A percentile compares a stretch with the other conserved stretches of the same genome.
Conservation (phyloP, 2,888 invertebrate genomes). For the Phania funesta region DNA sequence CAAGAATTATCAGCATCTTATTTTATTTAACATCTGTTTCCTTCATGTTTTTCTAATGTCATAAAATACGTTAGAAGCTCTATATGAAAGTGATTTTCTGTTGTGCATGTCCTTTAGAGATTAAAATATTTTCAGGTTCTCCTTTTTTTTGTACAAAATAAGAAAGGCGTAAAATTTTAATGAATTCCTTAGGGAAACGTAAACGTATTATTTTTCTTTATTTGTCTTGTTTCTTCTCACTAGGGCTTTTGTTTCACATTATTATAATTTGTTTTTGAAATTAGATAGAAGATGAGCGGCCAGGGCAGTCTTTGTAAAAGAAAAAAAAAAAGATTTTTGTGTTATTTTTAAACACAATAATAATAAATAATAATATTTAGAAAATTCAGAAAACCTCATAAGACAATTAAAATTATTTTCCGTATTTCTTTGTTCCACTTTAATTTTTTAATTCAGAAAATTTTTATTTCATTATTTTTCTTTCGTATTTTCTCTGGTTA, state of each 20-base stretch:
- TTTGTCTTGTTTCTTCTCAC: neutral
- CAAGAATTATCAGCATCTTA: too few species aligned
- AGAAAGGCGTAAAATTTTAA: constrained; percentile 43
- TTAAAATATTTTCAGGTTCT: neutral
- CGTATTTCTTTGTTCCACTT: too few species aligned
- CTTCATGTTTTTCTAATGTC: neutral
- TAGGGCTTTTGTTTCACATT: neutral
- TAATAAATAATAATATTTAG: too few species aligned
- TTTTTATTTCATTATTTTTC: too few species aligned
- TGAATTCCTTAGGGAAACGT: constrained; percentile 27
- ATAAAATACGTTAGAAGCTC: neutral
- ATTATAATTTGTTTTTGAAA: constrained; percentile 25
- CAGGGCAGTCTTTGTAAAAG: too few species aligned
- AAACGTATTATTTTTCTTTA: constrained; percentile 17
- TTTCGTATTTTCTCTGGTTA: too few species aligned
- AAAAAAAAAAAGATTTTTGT: too few species aligned
- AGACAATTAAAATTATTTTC: too few species aligned
- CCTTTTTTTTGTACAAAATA: neutral
- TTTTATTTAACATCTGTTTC: neutral
- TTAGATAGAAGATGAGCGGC: neutral
- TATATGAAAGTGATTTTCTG: neutral
- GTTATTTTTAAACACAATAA: too few species aligned
- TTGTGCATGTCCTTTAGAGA: neutral
- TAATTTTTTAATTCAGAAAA: too few species aligned
- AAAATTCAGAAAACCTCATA: too few species aligned